Evolutionary conservation across 2,888 invertebrate genomes (phyloP), one percentile per base, ranked within the genome.

Genomic region (Atethmia centrago): DNA sequence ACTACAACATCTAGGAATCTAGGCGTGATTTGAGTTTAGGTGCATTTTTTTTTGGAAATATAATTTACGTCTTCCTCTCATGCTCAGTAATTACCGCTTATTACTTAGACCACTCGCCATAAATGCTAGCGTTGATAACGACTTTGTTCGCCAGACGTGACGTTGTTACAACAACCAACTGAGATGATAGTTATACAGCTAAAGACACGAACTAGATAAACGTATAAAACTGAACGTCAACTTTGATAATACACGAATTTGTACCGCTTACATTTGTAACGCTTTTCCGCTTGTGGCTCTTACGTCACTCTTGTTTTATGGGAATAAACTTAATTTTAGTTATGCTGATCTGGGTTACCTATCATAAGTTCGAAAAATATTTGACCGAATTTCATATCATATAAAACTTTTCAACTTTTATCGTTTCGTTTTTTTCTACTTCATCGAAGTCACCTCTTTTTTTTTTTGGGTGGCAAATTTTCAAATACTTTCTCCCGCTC

Each of bases 131-230:
- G 82, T 82, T 85, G 85, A 81, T 89, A 87, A 89, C 83, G 77
- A 85, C 77, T 84, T 89, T 85, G 87, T 83, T 77, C 84, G 79
- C 77, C 76, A 79, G 85, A 87, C 80, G 85, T 87, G 83, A 87
- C 70, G 64, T 71, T 83, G 75, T 83, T 78, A 78, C 70, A 69
- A 67, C 72, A 68, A 36, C 63, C 19, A 45, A 58, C 58, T n/a
- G 67, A 85, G 69, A 68, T 70, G 68, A 76, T 73, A 66, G 68
- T 40, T 40, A 69, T 36, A 71, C 40, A 58, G 69, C 51, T 66
- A n/a, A 67, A 70, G 56, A 80, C 61, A 76, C 84, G 79, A 82
- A 74, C 63, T 72, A 77, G 61, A 74, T 75, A 79, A 79, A 77
- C 63, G 65, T 80, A 77, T 74, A 76, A 74, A 45, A 56, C 25